Conservation (phyloP, 2,113 vertebrate species). For the Apus apus region DNA sequence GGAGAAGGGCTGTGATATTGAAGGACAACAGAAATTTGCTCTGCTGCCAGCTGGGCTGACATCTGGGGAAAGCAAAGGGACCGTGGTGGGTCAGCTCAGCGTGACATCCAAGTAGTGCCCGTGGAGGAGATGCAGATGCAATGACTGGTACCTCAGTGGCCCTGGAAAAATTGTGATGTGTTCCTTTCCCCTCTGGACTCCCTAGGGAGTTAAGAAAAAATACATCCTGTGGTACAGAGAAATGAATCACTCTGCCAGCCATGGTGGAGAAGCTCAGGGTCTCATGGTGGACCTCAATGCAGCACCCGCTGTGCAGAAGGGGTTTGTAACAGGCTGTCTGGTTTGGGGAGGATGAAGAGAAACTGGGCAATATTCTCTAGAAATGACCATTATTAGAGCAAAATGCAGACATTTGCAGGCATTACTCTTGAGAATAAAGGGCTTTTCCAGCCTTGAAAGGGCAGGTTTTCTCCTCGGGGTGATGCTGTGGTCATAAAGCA, state of each 20-base stretch:
- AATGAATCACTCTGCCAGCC: background rate
- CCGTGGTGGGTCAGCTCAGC: fast-evolving
- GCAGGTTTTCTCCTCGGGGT: background rate
- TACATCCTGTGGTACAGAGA: background rate
- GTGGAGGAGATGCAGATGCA: background rate
- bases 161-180: background rate
- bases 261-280: background rate
- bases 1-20: background rate
- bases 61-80: background rate
- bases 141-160: background rate
- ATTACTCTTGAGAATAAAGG: background rate
- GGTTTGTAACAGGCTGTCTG: background rate
- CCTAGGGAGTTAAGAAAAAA: background rate
- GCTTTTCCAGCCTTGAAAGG: background rate
- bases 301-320: fast-evolving
- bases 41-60: background rate
- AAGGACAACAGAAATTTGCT: background rate
- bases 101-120: background rate
- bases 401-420: background rate
- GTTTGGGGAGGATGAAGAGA: background rate
- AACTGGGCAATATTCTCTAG: background rate
- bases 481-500: background rate
- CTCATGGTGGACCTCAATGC: background rate
- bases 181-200: background rate
- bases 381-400: background rate